phyloP scores from a whole-genome alignment of 1,140 invertebrate species.

The Daktulosphaira vitifoliae region DNA sequence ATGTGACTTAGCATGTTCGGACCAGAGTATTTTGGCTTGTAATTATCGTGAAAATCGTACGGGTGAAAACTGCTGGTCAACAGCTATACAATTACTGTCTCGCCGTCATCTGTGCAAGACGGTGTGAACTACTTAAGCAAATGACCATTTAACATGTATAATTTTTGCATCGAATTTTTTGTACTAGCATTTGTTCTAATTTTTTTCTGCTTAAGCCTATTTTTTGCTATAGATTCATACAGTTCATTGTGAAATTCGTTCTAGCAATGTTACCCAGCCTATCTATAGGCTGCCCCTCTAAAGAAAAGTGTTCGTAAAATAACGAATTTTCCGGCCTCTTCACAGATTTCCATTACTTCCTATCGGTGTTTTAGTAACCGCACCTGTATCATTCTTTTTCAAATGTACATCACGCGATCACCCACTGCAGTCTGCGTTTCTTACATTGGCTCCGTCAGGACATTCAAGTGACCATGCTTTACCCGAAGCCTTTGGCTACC shows the following conservation, averaged over 20 bases:
- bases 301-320: slow-evolving; percentile 7
- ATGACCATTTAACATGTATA: slow-evolving; percentile 27
- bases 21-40: not conserved
- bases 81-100: too few species aligned
- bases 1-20: slow-evolving; percentile 4
- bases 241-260: slow-evolving; percentile 21
- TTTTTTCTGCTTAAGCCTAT: not conserved
- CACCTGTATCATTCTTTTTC: not conserved
- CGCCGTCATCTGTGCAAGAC: not conserved
- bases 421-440: not conserved
- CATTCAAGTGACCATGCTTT: not conserved
- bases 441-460: not conserved
- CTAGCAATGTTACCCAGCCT: not conserved
- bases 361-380: not conserved
- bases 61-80: not conserved
- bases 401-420: too few species aligned
- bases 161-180: not conserved
- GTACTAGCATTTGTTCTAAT: too few species aligned
- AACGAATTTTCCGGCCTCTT: not conserved
- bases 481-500: not conserved
- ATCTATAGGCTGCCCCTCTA: not conserved
- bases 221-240: not conserved
- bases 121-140: slow-evolving; percentile 24
- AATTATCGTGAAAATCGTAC: slow-evolving; percentile 6
- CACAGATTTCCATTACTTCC: too few species aligned